Conservation (phyloP, 2,888 invertebrate genomes). For the Anarsia innoxiella region DNA sequence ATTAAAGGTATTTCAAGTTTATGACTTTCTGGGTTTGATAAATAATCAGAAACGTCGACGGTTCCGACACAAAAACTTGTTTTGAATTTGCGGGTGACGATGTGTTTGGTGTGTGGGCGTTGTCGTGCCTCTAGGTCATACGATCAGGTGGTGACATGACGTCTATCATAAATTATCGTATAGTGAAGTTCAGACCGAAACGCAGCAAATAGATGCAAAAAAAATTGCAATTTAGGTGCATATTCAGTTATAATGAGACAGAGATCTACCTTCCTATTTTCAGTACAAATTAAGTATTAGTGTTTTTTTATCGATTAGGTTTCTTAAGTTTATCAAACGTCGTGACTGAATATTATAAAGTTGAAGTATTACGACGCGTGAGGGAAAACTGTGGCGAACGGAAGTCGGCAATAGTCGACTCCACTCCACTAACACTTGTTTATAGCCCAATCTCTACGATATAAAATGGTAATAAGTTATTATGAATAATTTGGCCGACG, state of each 20-base stretch:
- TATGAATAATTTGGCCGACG: conserved; percentile 26
- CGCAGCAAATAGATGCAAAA: no score
- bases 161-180: no score
- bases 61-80: conserved; percentile 27
- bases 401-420: conserved; percentile 32
- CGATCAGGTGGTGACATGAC: no score
- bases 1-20: conserved; percentile 67
- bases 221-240: no score
- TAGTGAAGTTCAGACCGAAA: no score
- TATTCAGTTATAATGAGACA: no score
- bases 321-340: conserved; percentile 12
- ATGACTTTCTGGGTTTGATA: conserved; percentile 53
- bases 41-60: conserved; percentile 55
- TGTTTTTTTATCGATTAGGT: no score
- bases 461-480: conserved; percentile 33
- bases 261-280: no score
- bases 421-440: conserved; percentile 29
- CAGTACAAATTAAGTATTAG: no score
- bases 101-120: background rate
- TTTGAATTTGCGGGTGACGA: conserved; percentile 9
- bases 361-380: conserved; percentile 13
- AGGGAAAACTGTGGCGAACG: conserved; percentile 20
- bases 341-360: conserved; percentile 13
- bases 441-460: conserved; percentile 33
- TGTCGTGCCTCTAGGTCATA: no score